Conservation (phyloP, 2,797 vertebrate species). For the Ciconia nigra region DNA sequence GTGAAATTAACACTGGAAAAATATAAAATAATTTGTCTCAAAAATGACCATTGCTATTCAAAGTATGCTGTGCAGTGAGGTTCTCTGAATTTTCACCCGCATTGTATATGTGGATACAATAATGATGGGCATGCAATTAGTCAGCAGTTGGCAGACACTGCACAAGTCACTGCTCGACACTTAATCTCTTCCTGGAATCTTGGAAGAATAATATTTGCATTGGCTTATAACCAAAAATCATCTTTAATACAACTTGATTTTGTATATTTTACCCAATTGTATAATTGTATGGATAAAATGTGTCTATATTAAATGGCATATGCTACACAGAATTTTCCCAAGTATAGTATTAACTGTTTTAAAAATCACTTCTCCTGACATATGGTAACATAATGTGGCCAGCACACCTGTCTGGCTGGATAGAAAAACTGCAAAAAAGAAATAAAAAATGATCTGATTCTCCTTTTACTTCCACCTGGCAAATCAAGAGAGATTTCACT, state of each 20-base stretch:
- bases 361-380: constrained; percentile 1
- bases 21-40: not conserved
- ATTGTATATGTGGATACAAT: not conserved
- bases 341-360: constrained; percentile 1
- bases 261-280: constrained; percentile 47
- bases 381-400: not conserved
- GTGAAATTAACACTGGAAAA: constrained; percentile 10
- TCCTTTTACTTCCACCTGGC: not conserved
- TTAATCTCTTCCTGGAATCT: constrained; percentile 49
- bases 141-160: constrained; percentile 18
- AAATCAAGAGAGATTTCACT: not conserved
- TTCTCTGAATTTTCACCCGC: not conserved
- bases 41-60: not conserved
- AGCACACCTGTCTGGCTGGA: constrained; percentile 11
- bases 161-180: constrained; percentile 14
- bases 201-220: constrained; percentile 62
- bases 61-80: not conserved
- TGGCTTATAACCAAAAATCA: constrained; percentile 42
- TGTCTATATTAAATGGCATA: not conserved
- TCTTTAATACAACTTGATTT: constrained; percentile 42
- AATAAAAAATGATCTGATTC: not conserved
- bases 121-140: not conserved
- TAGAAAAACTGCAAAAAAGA: not conserved
- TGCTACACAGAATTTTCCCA: constrained; percentile 3
- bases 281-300: constrained; percentile 33